Evolutionary conservation across 2,113 vertebrate genomes (phyloP).

Genomic region (Ploceus nigricollis): DNA sequence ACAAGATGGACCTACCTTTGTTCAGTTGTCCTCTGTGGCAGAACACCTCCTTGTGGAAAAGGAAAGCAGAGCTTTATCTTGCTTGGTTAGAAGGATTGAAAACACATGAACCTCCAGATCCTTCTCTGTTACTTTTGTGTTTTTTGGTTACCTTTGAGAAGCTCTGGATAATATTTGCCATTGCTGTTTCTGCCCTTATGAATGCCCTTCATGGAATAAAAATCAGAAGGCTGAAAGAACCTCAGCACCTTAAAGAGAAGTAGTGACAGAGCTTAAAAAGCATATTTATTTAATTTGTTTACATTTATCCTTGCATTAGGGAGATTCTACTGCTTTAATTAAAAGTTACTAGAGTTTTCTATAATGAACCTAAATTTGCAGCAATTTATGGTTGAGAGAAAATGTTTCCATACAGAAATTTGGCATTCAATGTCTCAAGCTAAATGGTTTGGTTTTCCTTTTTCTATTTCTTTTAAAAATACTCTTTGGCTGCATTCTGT

Average conservation of each 20-base stretch:
- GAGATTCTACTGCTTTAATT: constrained; percentile 22
- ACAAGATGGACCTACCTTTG: not conserved
- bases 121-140: not conserved
- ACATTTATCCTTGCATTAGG: not conserved
- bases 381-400: constrained; percentile 34
- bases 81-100: not conserved
- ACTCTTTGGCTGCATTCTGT: constrained; percentile 4
- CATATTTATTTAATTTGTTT: constrained; percentile 22
- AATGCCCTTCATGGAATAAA: not conserved
- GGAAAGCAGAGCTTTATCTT: not conserved
- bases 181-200: not conserved
- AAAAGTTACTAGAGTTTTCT: constrained; percentile 29
- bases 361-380: not conserved
- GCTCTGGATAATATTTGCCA: not conserved
- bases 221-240: not conserved
- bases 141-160: not conserved
- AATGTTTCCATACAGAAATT: constrained; percentile 40
- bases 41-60: constrained; percentile 52
- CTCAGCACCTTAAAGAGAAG: not conserved
- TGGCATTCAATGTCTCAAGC: not conserved
- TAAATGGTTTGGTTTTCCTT: not conserved
- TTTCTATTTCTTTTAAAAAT: not conserved
- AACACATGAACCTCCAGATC: not conserved
- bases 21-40: constrained; percentile 9
- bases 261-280: not conserved